A percentile compares a stretch with the other conserved stretches of the same genome.
Evolutionary conservation across 2,888 invertebrate genomes (phyloP).

Genomic region (Tolmerus cingulatus): DNA sequence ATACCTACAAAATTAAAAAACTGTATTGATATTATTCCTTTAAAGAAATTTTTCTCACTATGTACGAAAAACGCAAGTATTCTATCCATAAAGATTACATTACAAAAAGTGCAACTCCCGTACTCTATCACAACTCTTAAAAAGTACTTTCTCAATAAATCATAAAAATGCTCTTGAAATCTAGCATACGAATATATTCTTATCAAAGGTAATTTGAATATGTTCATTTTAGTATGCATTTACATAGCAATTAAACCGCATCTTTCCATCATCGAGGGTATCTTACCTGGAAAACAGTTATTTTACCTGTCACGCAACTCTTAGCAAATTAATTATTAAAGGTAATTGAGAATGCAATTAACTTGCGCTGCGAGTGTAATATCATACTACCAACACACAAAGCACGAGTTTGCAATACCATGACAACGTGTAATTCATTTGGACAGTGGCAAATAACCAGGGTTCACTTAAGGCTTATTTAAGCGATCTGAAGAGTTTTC

Average conservation of each 20-base stretch:
- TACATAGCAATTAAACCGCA: background rate
- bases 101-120: too few species aligned
- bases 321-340: background rate
- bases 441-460: background rate
- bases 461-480: background rate
- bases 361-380: background rate
- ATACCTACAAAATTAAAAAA: too few species aligned
- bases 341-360: background rate
- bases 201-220: background rate
- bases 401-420: background rate
- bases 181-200: background rate
- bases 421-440: background rate
- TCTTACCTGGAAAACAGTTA: background rate
- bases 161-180: background rate
- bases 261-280: background rate
- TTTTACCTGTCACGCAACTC: background rate
- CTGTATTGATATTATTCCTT: too few species aligned
- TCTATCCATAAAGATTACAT: too few species aligned
- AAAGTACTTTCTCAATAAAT: background rate
- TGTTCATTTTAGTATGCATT: background rate
- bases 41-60: background rate
- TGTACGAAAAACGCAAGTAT: background rate
- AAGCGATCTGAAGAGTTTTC: background rate
- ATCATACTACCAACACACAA: background rate
- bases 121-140: too few species aligned